Percentiles rank a stretch among this genome's conserved stretches.
phyloP scores from a whole-genome alignment of 2,113 vertebrate genomes.

The Ginglymostoma cirratum region DNA sequence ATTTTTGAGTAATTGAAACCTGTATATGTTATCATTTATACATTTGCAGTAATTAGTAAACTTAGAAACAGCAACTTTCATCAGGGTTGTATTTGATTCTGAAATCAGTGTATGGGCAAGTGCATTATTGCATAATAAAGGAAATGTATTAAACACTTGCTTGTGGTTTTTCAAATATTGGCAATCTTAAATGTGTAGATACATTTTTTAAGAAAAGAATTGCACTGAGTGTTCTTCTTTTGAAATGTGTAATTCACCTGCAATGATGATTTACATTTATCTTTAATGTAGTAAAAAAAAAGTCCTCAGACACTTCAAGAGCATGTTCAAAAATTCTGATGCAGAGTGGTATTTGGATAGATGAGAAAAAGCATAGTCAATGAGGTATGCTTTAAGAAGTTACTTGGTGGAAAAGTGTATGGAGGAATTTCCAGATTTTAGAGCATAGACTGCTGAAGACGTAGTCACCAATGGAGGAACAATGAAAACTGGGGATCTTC shows the following conservation, averaged over 20 bases:
- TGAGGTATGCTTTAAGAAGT: neutral
- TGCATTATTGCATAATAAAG: conserved; percentile 38
- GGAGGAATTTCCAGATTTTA: neutral
- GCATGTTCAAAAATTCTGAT: neutral
- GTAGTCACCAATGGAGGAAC: neutral
- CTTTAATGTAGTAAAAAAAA: neutral
- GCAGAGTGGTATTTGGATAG: neutral
- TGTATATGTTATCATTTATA: conserved; percentile 51
- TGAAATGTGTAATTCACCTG: neutral
- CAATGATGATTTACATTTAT: neutral
- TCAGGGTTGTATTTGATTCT: conserved; percentile 44
- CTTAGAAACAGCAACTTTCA: conserved; percentile 38
- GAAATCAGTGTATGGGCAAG: conserved; percentile 40
- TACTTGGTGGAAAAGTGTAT: neutral
- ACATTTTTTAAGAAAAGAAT: neutral
- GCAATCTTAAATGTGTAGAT: neutral
- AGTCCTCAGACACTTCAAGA: neutral
- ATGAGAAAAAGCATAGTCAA: neutral
- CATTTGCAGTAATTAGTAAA: conserved; percentile 43
- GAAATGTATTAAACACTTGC: conserved; percentile 24
- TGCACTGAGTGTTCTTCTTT: neutral
- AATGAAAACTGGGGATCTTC: neutral
- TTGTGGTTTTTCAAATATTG: neutral
- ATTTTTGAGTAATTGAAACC: conserved; percentile 53
- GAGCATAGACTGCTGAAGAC: neutral